A percentile compares a stretch with the other conserved stretches of the same genome.
Evolutionary conservation across 1,140 invertebrate species (phyloP).

Genomic region (Leptonema lineaticorne): DNA sequence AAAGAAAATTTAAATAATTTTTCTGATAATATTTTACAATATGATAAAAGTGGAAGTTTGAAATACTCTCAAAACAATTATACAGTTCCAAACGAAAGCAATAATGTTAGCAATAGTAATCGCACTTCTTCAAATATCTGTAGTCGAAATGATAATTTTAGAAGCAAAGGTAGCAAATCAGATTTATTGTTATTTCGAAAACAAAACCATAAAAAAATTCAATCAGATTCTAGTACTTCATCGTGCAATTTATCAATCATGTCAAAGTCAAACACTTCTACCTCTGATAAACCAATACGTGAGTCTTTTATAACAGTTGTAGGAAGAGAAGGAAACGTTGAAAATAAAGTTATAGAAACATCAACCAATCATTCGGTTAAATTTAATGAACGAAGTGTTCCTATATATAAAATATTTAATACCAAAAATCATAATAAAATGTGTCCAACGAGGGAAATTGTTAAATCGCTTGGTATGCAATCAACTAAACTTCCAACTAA

Average conservation of each 20-base stretch:
- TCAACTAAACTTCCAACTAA: not conserved
- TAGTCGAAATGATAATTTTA: not conserved
- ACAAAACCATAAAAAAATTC: not conserved
- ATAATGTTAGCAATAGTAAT: not conserved
- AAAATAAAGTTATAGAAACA: not conserved
- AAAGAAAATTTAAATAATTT: slow-evolving; percentile 9
- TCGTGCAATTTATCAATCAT: not conserved
- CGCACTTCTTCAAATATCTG: not conserved
- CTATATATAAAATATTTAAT: no score
- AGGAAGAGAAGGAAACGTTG: not conserved
- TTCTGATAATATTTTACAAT: not conserved
- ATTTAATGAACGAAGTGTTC: no score
- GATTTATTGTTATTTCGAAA: slow-evolving; percentile 32
- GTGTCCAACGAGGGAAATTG: no score
- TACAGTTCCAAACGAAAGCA: not conserved
- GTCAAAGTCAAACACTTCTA: not conserved
- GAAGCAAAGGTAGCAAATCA: slow-evolving; percentile 11
- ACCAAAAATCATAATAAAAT: no score
- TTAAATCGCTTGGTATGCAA: not conserved
- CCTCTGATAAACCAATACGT: not conserved
- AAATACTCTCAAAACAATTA: not conserved
- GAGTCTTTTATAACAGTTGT: no score
- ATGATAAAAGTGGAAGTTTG: not conserved
- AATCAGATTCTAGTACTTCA: not conserved
- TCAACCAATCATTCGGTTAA: no score